Conservation (phyloP, 2,113 vertebrate genomes). For the Pristiophorus japonicus region DNA sequence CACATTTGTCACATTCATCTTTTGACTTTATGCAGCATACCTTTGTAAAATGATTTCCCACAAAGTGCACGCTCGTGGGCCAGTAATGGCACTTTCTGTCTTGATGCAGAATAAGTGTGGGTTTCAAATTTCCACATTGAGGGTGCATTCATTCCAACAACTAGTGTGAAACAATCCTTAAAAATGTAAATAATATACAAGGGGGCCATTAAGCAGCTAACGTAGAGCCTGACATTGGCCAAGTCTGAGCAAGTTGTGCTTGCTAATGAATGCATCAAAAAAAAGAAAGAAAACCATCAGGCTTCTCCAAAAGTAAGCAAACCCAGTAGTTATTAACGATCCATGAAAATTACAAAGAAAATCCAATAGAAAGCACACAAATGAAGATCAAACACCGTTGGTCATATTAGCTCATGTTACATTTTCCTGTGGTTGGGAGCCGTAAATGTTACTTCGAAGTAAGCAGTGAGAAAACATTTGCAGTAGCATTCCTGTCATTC, state of each 20-base stretch:
- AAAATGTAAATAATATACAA: not conserved
- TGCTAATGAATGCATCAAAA: not conserved
- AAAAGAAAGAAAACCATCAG: not conserved
- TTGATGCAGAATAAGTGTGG: not conserved
- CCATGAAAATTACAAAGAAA: constrained; percentile 15
- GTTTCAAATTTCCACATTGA: not conserved
- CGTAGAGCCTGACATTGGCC: not conserved
- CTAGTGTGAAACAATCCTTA: not conserved
- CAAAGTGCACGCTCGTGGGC: not conserved
- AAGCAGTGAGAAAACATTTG: not conserved
- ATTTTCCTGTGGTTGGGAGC: not conserved
- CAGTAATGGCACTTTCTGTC: not conserved
- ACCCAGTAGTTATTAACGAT: not conserved
- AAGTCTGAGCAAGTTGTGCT: not conserved
- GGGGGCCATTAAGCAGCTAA: not conserved
- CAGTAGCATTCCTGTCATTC: too few species aligned
- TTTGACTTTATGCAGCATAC: not conserved
- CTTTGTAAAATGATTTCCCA: not conserved
- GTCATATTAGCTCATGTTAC: not conserved
- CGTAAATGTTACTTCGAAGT: not conserved
- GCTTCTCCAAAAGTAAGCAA: not conserved
- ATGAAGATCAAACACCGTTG: not conserved
- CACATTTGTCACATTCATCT: not conserved
- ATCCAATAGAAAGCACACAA: not conserved
- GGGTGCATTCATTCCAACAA: not conserved